phyloP scores from a whole-genome alignment of 2,888 invertebrate genomes.

The Xanthia togata region DNA sequence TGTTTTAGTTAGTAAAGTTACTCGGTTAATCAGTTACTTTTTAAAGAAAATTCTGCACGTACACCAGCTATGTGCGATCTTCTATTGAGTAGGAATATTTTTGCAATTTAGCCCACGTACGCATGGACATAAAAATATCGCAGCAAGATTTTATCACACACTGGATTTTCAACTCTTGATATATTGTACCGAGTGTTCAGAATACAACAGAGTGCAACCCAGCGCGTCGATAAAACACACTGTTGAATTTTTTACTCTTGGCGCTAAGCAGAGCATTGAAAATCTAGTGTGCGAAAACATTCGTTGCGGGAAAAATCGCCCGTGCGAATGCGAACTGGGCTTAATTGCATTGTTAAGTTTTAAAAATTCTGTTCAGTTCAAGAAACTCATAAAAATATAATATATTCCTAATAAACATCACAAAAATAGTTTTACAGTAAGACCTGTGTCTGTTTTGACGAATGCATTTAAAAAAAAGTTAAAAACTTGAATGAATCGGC shows the following conservation, averaged over 20 bases:
- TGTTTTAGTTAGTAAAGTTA: not conserved
- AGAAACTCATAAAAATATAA: not conserved
- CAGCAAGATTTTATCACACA: too few relatives aligned
- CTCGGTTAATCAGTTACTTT: too few relatives aligned
- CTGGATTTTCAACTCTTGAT: too few relatives aligned
- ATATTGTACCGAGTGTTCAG: too few relatives aligned
- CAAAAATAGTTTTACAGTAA: slow-evolving; percentile 23
- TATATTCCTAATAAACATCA: slow-evolving; percentile 10
- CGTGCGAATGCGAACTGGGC: too few relatives aligned
- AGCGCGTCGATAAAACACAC: too few relatives aligned
- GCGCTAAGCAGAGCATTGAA: too few relatives aligned
- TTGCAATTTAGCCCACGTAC: slow-evolving; percentile 3
- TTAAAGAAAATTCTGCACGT: slow-evolving; percentile 19
- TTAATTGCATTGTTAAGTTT: not conserved
- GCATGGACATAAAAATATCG: too few relatives aligned
- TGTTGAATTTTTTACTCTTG: too few relatives aligned
- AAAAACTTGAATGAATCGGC: slow-evolving; percentile 78
- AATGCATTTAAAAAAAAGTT: slow-evolving; percentile 63
- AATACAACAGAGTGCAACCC: too few relatives aligned
- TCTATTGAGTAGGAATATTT: slow-evolving; percentile 32
- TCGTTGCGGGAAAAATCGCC: too few relatives aligned
- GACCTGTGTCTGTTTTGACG: slow-evolving; percentile 17
- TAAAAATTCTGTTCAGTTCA: not conserved
- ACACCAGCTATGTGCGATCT: slow-evolving; percentile 18
- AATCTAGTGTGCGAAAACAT: too few relatives aligned